Evolutionary conservation across 2,113 vertebrate genomes (phyloP).

Genomic region (Lutjanus erythropterus): DNA sequence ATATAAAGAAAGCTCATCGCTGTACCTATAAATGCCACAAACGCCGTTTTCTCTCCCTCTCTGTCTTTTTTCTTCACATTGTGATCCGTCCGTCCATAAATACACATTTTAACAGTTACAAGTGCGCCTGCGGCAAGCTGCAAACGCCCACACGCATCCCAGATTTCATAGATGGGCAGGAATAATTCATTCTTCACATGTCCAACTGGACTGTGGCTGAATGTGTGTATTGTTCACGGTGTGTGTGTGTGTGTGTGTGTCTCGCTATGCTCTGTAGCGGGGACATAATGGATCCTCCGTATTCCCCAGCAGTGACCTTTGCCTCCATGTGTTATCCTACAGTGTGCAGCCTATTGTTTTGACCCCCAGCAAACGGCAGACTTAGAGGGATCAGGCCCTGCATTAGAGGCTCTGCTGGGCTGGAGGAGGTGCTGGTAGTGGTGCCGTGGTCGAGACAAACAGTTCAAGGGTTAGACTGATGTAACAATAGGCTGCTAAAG

Average conservation of each 20-base stretch:
- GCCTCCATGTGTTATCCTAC: slow-evolving; percentile 7
- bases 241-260: slow-evolving; percentile 19
- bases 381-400: slow-evolving; percentile 48
- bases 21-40: slow-evolving; percentile 33
- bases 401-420: slow-evolving; percentile 31
- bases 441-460: no score
- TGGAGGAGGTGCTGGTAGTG: slow-evolving; percentile 2
- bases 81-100: slow-evolving; percentile 49
- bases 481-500: not conserved
- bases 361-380: slow-evolving; percentile 43
- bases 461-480: no score
- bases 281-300: slow-evolving; percentile 18
- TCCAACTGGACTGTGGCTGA: slow-evolving; percentile 27
- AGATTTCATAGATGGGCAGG: slow-evolving; percentile 45
- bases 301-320: slow-evolving; percentile 41
- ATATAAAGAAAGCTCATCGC: not conserved
- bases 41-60: not conserved
- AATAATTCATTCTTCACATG: slow-evolving; percentile 45
- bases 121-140: slow-evolving; percentile 54
- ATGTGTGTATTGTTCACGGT: not conserved
- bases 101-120: slow-evolving; percentile 51
- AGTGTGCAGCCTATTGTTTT: slow-evolving; percentile 39
- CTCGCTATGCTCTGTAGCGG: not conserved
- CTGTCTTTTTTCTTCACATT: not conserved
- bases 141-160: slow-evolving; percentile 56